These are phyloP conservation scores for Pyralis farinalis DNA, from an alignment of 2,888 invertebrate species.

Conservation along the genomic window DNA sequence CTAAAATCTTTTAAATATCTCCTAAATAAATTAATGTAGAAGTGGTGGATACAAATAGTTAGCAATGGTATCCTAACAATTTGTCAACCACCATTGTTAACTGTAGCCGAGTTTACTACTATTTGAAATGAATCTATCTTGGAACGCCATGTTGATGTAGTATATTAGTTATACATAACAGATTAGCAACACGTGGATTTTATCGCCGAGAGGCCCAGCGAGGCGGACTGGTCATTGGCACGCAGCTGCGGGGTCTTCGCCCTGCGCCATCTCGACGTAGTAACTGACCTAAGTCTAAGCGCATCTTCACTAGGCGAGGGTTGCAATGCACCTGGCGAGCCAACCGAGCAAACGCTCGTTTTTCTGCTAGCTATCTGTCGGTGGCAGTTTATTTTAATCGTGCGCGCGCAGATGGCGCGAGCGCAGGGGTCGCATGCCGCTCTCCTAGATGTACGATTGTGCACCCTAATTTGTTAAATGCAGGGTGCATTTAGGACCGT, in stretches of 20 bases:
- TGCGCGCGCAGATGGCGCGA: constrained; percentile 71
- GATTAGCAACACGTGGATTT: background rate
- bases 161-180: background rate
- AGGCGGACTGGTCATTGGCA: constrained; percentile 59
- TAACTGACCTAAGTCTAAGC: constrained; percentile 71
- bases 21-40: no score
- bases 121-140: no score
- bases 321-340: constrained; percentile 70
- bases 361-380: constrained; percentile 61
- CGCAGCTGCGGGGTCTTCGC: constrained; percentile 41
- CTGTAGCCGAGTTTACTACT: no score
- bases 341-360: constrained; percentile 46
- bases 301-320: constrained; percentile 48
- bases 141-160: background rate
- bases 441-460: constrained; percentile 34
- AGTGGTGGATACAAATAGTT: no score
- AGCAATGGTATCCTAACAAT: no score
- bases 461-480: constrained; percentile 45
- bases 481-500: constrained; percentile 55
- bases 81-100: no score
- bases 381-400: constrained; percentile 72
- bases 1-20: no score
- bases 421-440: constrained; percentile 51
- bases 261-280: constrained; percentile 39
- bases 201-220: constrained; percentile 33